These are phyloP conservation scores for Drosophila sucinea DNA, from an alignment of 1,140 invertebrate genomes.

Conservation along the genomic window DNA sequence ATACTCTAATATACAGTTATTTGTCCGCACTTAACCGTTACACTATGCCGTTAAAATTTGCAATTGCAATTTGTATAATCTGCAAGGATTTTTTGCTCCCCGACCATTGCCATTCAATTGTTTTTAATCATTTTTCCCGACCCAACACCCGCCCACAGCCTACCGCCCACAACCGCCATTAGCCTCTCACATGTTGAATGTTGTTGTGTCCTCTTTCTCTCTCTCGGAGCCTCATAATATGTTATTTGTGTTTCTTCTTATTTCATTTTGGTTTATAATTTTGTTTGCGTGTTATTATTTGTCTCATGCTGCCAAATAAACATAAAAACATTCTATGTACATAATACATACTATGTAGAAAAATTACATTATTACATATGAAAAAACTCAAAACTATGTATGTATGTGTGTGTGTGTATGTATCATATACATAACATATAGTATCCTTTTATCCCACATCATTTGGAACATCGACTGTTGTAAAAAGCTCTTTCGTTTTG, in stretches of 20 bases:
- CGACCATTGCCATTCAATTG: constrained; percentile 4
- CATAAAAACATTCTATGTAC: constrained; percentile 2
- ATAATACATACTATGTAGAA: constrained; percentile 2
- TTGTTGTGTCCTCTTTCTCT: constrained; percentile 16
- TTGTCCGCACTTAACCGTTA: no score
- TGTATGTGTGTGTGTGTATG: neutral
- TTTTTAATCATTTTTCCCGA: constrained; percentile 7
- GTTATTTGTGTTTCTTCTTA: neutral
- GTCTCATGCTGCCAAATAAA: neutral
- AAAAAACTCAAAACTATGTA: constrained; percentile 17
- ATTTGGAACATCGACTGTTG: constrained; percentile 34
- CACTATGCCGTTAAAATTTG: no score
- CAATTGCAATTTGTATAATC: neutral
- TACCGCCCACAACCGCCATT: neutral
- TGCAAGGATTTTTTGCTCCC: neutral
- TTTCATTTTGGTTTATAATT: neutral
- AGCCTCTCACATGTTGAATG: constrained; percentile 8
- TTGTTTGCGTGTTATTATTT: neutral
- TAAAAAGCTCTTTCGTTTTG: constrained; percentile 48
- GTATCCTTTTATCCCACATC: neutral
- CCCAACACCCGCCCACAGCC: neutral
- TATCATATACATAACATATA: neutral
- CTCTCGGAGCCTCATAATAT: constrained; percentile 6
- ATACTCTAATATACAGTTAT: no score
- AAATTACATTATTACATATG: constrained; percentile 21